Evolutionary conservation across 2,888 invertebrate genomes (phyloP).

Genomic region (Scelioninae gen. 2): DNA sequence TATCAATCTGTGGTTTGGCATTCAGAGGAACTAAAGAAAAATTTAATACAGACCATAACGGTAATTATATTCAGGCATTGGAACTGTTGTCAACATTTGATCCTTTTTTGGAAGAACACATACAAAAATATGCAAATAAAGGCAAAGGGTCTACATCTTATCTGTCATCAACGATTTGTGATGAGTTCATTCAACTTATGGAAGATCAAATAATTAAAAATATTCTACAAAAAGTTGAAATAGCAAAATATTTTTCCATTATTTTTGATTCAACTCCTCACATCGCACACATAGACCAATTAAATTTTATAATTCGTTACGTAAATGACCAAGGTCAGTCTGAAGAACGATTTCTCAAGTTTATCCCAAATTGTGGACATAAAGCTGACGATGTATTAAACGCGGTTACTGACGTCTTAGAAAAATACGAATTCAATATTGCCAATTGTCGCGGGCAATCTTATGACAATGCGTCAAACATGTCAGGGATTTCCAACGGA

Average conservation of each 20-base stretch:
- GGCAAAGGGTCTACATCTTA: conserved; percentile 63
- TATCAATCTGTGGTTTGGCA: conserved; percentile 26
- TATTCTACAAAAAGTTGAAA: conserved; percentile 8
- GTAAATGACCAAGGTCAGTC: conserved; percentile 1
- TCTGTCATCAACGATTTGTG: conserved; percentile 57
- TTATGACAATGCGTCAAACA: conserved; percentile 62
- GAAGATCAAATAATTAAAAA: conserved; percentile 5
- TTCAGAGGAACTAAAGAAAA: conserved; percentile 34
- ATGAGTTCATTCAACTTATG: conserved; percentile 20
- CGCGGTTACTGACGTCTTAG: conserved; percentile 22
- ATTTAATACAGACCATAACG: conserved; percentile 54
- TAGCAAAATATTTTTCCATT: conserved; percentile 22
- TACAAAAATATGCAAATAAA: conserved; percentile 57
- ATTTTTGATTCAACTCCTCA: conserved; percentile 21
- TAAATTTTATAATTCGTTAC: conserved; percentile 23
- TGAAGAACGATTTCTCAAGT: conserved; percentile 19
- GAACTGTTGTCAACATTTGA: conserved; percentile 66
- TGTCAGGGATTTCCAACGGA: conserved; percentile 8
- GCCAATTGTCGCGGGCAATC: conserved; percentile 61
- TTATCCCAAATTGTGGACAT: conserved; percentile 44
- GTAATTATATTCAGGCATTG: conserved; percentile 63
- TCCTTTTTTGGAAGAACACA: conserved; percentile 64
- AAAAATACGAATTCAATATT: conserved; percentile 54
- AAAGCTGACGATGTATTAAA: conserved; percentile 51
- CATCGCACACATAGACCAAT: conserved; percentile 18